Percentiles rank a stretch among this genome's conserved stretches.
These are phyloP conservation scores for Agelaius phoeniceus DNA, from an alignment of 2,113 vertebrate species.

Conservation along the genomic window DNA sequence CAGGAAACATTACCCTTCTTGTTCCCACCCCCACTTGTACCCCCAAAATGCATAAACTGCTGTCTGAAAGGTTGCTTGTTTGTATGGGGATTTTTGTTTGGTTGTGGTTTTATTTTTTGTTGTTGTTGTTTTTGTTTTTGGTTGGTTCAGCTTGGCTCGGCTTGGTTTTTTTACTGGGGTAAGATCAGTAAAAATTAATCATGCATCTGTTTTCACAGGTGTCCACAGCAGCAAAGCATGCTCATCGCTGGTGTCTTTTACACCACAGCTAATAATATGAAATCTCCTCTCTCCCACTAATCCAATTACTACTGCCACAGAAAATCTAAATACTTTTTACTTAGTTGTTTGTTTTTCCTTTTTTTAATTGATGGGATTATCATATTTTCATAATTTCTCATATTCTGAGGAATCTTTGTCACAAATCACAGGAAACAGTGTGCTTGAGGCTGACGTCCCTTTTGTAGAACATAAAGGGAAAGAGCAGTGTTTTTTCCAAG, in stretches of 20 bases:
- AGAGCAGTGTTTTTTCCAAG: background rate
- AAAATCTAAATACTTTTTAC: background rate
- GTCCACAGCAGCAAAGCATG: background rate
- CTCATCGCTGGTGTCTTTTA: background rate
- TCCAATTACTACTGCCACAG: background rate
- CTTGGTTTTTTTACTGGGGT: background rate
- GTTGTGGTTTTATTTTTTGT: background rate
- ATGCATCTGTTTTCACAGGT: background rate
- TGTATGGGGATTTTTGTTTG: background rate
- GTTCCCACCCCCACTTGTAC: rapidly evolving
- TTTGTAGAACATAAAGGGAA: background rate
- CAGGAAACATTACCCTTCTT: background rate
- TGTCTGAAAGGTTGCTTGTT: background rate
- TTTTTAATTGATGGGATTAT: background rate
- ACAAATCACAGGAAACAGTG: background rate
- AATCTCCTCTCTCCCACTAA: background rate
- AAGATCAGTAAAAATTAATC: background rate
- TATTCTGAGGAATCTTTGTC: background rate
- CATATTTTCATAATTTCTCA: background rate
- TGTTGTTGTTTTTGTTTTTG: no score
- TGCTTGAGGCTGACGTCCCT: background rate
- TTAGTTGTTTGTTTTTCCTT: background rate
- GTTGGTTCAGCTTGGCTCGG: background rate
- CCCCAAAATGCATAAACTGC: background rate
- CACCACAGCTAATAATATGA: background rate